These are phyloP conservation scores for Tragopan temminckii DNA, from an alignment of 2,797 vertebrate genomes.

Conservation along the genomic window DNA sequence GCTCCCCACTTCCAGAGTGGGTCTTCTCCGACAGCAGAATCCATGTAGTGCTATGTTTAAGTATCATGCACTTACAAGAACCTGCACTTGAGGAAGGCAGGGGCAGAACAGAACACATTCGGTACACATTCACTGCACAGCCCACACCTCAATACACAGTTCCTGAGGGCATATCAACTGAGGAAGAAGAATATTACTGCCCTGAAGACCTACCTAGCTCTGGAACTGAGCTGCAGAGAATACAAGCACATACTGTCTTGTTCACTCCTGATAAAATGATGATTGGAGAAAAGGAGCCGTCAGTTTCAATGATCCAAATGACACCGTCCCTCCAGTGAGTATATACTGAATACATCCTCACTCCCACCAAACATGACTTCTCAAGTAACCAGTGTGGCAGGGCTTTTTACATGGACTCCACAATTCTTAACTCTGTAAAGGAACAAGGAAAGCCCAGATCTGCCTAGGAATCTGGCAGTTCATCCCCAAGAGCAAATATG, in stretches of 20 bases:
- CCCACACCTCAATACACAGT: not conserved
- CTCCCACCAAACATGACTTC: not conserved
- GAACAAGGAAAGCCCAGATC: not conserved
- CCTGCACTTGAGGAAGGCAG: not conserved
- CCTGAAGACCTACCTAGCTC: not conserved
- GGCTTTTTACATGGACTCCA: not conserved
- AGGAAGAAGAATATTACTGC: not conserved
- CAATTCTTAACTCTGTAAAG: not conserved
- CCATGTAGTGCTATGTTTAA: not conserved
- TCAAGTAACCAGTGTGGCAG: not conserved
- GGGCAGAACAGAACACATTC: not conserved
- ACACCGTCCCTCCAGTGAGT: not conserved
- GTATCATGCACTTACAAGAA: not conserved
- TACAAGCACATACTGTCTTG: not conserved
- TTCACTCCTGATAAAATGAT: not conserved
- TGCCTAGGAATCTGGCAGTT: not conserved
- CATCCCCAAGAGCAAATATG: not conserved
- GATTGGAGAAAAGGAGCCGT: not conserved
- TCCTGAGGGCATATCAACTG: not conserved
- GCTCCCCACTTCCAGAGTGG: not conserved
- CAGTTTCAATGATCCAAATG: not conserved
- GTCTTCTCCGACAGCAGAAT: not conserved
- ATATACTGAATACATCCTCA: rapidly evolving
- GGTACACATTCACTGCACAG: rapidly evolving
- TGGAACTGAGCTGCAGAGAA: not conserved